Conservation (phyloP, 2,888 invertebrate genomes). For the Hirtodrosophila histrioides region DNA sequence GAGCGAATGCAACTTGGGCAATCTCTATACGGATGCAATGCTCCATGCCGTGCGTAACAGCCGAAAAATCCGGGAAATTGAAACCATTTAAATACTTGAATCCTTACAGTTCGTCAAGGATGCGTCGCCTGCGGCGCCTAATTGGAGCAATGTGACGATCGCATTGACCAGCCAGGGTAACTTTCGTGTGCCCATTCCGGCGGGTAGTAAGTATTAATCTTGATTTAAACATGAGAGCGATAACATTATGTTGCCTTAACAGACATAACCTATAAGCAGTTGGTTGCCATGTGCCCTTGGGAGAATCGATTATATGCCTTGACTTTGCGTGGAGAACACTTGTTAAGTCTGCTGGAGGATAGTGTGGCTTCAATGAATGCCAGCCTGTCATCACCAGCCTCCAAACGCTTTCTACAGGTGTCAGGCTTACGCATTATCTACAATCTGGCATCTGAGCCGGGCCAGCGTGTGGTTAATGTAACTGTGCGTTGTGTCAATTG, state of each 20-base stretch:
- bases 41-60: slow-evolving; percentile 86
- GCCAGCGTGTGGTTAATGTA: slow-evolving; percentile 86
- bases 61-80: neutral
- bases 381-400: slow-evolving; percentile 43
- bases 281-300: slow-evolving; percentile 90
- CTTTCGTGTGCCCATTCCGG: slow-evolving; percentile 88
- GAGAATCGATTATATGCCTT: slow-evolving; percentile 90
- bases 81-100: neutral
- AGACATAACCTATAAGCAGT: slow-evolving; percentile 89
- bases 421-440: slow-evolving; percentile 85
- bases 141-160: slow-evolving; percentile 89
- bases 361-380: slow-evolving; percentile 83
- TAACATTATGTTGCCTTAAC: neutral
- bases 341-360: slow-evolving; percentile 87
- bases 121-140: slow-evolving; percentile 75
- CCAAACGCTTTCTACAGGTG: slow-evolving; percentile 85
- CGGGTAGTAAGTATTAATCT: slow-evolving; percentile 85
- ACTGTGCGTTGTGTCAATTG: slow-evolving; percentile 88
- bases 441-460: slow-evolving; percentile 86
- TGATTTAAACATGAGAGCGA: neutral
- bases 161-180: slow-evolving; percentile 89
- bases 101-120: slow-evolving; percentile 61
- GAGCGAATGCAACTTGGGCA: slow-evolving; percentile 90
- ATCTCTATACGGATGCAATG: slow-evolving; percentile 89
- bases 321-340: slow-evolving; percentile 87